A percentile compares a stretch with the other conserved stretches of the same genome.
Evolutionary conservation across 2,113 vertebrate genomes (phyloP).

Genomic region (Sylvia atricapilla): DNA sequence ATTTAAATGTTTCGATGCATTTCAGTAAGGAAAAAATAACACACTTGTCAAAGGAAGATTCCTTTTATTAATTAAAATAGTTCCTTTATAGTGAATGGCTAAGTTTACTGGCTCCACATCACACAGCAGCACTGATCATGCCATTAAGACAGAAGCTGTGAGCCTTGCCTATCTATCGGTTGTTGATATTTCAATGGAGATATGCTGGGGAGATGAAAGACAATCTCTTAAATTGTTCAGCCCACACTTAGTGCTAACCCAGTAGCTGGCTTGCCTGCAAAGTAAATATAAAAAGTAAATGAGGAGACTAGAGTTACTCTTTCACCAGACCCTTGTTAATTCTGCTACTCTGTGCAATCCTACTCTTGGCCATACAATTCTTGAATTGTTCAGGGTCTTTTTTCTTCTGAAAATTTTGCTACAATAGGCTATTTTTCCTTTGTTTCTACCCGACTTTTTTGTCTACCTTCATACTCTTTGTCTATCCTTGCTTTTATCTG

Average conservation of each 20-base stretch:
- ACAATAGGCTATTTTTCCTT: neutral
- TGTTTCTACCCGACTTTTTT: neutral
- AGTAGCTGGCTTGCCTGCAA: neutral
- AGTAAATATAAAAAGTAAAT: neutral
- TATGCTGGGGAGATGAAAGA: neutral
- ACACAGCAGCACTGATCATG: neutral
- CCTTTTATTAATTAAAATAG: neutral
- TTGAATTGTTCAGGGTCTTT: fast-evolving
- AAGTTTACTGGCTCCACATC: neutral
- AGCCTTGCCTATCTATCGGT: neutral
- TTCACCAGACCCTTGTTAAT: neutral
- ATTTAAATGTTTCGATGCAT: neutral
- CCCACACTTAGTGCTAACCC: neutral
- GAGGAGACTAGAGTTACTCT: neutral
- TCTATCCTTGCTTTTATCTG: neutral
- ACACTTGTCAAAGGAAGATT: neutral
- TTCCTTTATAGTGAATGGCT: neutral
- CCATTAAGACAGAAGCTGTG: neutral
- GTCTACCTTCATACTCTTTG: neutral
- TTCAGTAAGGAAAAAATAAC: neutral
- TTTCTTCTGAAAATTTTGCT: neutral
- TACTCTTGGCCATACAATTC: neutral
- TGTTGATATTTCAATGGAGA: neutral
- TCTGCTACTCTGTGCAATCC: neutral
- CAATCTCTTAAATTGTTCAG: neutral